A percentile compares a stretch with the other conserved stretches of the same genome.
Conservation (phyloP, 1,140 invertebrate species). For the Megalonaias nervosa region DNA sequence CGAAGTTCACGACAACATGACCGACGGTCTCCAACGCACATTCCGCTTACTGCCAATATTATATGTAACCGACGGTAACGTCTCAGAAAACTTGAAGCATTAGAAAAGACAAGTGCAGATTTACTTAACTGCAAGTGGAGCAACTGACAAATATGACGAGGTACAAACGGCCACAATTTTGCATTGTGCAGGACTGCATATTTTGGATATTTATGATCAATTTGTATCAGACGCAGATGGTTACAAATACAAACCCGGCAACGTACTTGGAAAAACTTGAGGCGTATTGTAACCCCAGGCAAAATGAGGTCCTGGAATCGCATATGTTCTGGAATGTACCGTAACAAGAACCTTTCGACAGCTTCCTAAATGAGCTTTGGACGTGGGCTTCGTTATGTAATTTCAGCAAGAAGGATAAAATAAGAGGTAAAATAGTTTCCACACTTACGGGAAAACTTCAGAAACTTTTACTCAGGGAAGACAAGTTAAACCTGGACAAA, state of each 20-base stretch:
- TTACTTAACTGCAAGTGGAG: constrained; percentile 17
- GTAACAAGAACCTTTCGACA: constrained; percentile 7
- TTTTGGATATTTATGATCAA: constrained; percentile 20
- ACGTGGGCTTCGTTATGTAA: no score
- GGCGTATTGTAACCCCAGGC: constrained; percentile 18
- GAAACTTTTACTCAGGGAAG: constrained; percentile 26
- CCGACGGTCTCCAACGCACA: constrained; percentile 6
- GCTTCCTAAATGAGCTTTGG: not conserved
- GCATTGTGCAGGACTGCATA: constrained; percentile 10
- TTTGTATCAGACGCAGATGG: not conserved
- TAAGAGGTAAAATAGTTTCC: not conserved
- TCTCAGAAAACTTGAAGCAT: constrained; percentile 9
- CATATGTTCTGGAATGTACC: constrained; percentile 10
- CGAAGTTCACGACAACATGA: not conserved
- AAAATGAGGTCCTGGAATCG: constrained; percentile 24
- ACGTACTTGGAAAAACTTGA: constrained; percentile 8
- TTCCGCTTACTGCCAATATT: not conserved
- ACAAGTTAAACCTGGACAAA: constrained; percentile 18
- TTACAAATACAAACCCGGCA: constrained; percentile 6
- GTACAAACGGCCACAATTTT: constrained; percentile 9
- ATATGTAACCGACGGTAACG: constrained; percentile 10
- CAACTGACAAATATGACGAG: constrained; percentile 6
- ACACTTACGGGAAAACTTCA: constrained; percentile 21
- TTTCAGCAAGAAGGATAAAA: constrained; percentile 2
- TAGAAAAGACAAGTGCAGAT: constrained; percentile 19